Conservation (phyloP, 2,797 vertebrate species). For the Podargus strigoides region DNA sequence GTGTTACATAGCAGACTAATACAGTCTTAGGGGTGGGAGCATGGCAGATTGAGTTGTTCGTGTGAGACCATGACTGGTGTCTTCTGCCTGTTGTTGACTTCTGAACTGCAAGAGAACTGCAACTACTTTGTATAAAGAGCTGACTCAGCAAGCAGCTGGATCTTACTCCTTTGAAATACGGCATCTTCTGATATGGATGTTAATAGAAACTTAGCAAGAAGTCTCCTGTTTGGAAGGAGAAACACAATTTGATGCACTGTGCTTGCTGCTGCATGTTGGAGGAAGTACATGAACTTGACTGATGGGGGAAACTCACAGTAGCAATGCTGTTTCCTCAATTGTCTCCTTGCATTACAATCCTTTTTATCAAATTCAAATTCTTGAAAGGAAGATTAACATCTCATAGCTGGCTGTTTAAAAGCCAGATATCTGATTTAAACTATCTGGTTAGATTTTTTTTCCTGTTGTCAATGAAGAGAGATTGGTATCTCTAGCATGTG, state of each 20-base stretch:
- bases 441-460: background rate
- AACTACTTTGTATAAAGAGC: background rate
- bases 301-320: background rate
- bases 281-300: accelerated
- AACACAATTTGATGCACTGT: background rate
- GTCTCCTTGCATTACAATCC: background rate
- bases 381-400: background rate
- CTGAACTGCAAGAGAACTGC: background rate
- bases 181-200: background rate
- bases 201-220: background rate
- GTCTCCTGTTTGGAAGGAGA: background rate
- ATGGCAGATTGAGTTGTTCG: background rate
- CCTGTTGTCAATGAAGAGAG: background rate
- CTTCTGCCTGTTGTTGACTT: background rate
- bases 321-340: background rate
- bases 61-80: background rate
- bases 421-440: background rate
- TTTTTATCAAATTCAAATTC: background rate
- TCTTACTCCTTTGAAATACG: background rate
- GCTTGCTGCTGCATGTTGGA: background rate
- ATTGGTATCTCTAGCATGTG: background rate
- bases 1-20: background rate
- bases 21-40: background rate
- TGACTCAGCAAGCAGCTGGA: background rate
- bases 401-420: background rate